Base-by-base conservation (phyloP, 2,113 vertebrate genomes). In the Varanus komodoensis region DNA sequence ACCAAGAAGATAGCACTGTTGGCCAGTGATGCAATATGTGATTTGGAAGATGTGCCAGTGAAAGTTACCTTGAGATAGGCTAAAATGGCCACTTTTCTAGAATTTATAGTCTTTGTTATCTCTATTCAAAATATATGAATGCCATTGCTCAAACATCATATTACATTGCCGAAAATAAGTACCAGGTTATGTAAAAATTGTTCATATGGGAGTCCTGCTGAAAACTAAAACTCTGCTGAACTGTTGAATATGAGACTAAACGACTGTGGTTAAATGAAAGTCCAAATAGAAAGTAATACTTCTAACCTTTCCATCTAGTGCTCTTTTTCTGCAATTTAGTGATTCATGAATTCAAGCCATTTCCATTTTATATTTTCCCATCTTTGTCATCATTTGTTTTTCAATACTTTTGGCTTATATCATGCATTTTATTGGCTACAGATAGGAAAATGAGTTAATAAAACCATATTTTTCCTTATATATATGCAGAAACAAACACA, bases 241-340 rank as follows among this genome's bases (percentile, higher is more conserved):
- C 11, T 75, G 67, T 64, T 21, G 57, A 67, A 71, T 29, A 89
- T 44, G 86, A 71, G n/a, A 69, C 4, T 80, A 82, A 74, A 74
- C 82, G 14, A 48, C 54, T 74, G 68, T 48, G 15, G 52, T 89
- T 89, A 75, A 82, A 73, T 61, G n/a, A 83, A 74, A 89, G 15
- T 61, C 11, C 54, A 64, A 86, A 67, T 27, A 57, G 68, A 74
- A 82, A 29, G 64, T 82, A 87, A 61, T 50, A 74, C 11, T 57
- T 64, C 77, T 90, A 81, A 90, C 54, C 27, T 90, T 82, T 82
- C 21, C 21, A 74, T 74, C 52, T 17, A 27, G 38, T 44, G 29
- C 25, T 73, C 77, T 87, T 82, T 90, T 81, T 29, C 29, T 19
- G 29, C 80, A 38, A 48, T 74, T 82, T 86, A 82, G 87, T 84